Base-by-base conservation (phyloP, 2,888 invertebrate genomes). In the Lithosia quadra region DNA sequence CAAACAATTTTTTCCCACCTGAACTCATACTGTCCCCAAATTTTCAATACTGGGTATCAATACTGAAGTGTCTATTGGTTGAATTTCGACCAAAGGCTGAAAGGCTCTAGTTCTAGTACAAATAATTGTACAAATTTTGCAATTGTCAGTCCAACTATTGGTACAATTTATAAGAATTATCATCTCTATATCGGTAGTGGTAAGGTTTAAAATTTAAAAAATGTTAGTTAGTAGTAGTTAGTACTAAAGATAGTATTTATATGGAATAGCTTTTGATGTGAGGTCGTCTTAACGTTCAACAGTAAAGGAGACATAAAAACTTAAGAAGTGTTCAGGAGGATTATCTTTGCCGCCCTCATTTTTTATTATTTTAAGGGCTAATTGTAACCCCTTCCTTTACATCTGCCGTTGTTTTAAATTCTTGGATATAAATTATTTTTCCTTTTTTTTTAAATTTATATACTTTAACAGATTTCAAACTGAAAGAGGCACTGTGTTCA, bases 291-390 rank as follows among this genome's bases (percentile, higher is more conserved):
- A 67, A 39, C 10, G 69, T 66, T 64, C 79, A 86, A 83, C 85
- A 78, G 87, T 89, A 87, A 89, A 89, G 87, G 84, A 84, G 86
- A 86, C 84, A 88, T 91, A 89, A 91, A 92, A 88, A 81, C 83
- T 86, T 84, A 86, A 87, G 82, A 86, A 87, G 86, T 87, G 86
- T 86, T 85, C 73, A 80, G 82, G 88, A 87, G 91, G 92, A 91
- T 92, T 91, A 92, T 89, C 88, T 89, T 73, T 75, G 72, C 80
- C 24, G 76, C 79, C 84, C 84, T 84, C 83, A 74, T 86, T 91
- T 91, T 88, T 90, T 88, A 85, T 88, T 85, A 84, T 84, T 84
- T 85, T 80, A 86, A 87, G 81, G 84, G 84, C 82, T 85, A 86
- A 86, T 89, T 86, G 80, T 81, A 85, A 83, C 76, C 81, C 63